Evolutionary conservation across 2,888 invertebrate species (phyloP).

Genomic region (Drosophila eohydei): DNA sequence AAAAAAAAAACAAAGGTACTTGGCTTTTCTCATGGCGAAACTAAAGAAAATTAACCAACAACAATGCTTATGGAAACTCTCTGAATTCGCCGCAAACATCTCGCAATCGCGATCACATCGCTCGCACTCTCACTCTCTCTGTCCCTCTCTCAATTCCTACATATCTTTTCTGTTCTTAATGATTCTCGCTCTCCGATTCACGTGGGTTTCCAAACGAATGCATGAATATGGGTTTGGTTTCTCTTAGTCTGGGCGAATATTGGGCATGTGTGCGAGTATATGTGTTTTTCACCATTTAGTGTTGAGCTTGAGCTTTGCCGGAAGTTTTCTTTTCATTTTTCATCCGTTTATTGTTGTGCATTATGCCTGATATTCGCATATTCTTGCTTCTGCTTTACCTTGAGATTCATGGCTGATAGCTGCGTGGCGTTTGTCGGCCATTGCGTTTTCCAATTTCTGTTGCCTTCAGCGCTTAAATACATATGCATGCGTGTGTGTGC

Average conservation of each 20-base stretch:
- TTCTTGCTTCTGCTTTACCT: constrained; percentile 63
- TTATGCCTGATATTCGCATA: constrained; percentile 56
- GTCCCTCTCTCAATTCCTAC: constrained; percentile 19
- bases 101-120: constrained; percentile 59
- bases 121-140: constrained; percentile 20
- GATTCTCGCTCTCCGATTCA: constrained; percentile 69
- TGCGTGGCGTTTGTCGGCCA: constrained; percentile 77
- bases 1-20: constrained; percentile 40
- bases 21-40: constrained; percentile 62
- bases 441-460: constrained; percentile 70
- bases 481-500: constrained; percentile 7
- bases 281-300: constrained; percentile 56
- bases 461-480: constrained; percentile 63
- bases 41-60: constrained; percentile 63
- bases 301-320: constrained; percentile 67
- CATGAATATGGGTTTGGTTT: constrained; percentile 51
- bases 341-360: constrained; percentile 60
- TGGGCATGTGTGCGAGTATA: constrained; percentile 4
- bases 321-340: constrained; percentile 74
- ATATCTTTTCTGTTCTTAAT: constrained; percentile 55
- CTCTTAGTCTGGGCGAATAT: constrained; percentile 43
- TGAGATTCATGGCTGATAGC: constrained; percentile 61
- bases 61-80: constrained; percentile 61
- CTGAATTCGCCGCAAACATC: constrained; percentile 68
- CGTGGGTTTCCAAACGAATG: constrained; percentile 66